A percentile compares a stretch with the other conserved stretches of the same genome.
Evolutionary conservation across 2,113 vertebrate genomes (phyloP).

Genomic region (Sylvietta virens): DNA sequence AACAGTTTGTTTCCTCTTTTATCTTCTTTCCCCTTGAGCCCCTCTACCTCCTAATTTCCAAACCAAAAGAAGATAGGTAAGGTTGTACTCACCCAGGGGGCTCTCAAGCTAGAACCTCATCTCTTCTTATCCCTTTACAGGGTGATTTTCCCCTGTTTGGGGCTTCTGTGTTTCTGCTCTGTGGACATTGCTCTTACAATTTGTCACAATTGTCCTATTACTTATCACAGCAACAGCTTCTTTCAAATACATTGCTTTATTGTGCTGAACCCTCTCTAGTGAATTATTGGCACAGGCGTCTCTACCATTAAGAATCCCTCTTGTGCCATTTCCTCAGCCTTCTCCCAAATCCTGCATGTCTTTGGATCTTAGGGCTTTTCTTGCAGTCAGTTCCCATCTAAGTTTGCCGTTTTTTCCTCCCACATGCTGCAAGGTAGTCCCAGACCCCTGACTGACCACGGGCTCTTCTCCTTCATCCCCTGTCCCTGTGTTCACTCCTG

Average conservation of each 20-base stretch:
- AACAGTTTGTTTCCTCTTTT: neutral
- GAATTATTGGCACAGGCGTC: neutral
- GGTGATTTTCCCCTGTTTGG: neutral
- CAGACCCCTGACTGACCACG: neutral
- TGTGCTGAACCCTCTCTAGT: neutral
- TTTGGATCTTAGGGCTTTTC: neutral
- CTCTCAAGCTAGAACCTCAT: neutral
- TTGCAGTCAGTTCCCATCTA: neutral
- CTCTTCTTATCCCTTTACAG: neutral
- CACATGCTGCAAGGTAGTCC: neutral
- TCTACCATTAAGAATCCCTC: neutral
- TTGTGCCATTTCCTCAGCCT: neutral
- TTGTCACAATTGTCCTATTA: neutral
- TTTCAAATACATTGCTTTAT: neutral
- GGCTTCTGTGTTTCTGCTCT: neutral
- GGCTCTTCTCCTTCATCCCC: neutral
- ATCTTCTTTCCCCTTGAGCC: neutral
- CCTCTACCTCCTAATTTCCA: neutral
- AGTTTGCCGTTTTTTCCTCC: neutral
- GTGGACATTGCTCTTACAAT: neutral
- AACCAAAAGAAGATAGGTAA: neutral
- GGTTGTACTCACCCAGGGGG: accelerated
- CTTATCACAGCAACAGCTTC: neutral
- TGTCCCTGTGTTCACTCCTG: neutral
- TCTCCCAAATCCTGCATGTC: neutral